These are phyloP conservation scores for Sarcophilus harrisii DNA, from an alignment of 2,797 vertebrate species.

Conservation along the genomic window DNA sequence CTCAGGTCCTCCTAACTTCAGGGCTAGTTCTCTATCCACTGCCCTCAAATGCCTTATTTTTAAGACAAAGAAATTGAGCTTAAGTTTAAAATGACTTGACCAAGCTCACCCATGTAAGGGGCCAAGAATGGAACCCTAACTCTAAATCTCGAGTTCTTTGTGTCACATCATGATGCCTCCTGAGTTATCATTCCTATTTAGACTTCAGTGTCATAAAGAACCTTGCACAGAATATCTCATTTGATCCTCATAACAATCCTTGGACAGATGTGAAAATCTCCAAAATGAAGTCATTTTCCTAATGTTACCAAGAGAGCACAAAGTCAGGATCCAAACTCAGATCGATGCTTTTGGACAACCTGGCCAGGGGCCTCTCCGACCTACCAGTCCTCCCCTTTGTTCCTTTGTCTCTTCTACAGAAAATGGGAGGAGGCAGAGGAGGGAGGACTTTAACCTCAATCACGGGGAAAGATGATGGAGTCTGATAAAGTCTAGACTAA, in stretches of 20 bases:
- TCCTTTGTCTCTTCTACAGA: neutral
- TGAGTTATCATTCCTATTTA: neutral
- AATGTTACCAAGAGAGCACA: neutral
- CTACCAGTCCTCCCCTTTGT: neutral
- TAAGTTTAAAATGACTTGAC: neutral
- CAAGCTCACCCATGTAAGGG: neutral
- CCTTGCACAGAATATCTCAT: neutral
- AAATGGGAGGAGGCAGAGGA: neutral
- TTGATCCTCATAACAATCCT: neutral
- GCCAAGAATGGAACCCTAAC: neutral
- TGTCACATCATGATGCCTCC: neutral
- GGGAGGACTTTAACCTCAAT: neutral
- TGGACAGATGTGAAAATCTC: neutral
- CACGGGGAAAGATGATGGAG: constrained; percentile 16
- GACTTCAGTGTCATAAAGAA: neutral
- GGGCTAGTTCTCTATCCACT: no score
- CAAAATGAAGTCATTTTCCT: neutral
- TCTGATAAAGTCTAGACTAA: constrained; percentile 26
- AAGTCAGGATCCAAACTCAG: neutral
- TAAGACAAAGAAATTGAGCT: neutral
- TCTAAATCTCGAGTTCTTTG: neutral
- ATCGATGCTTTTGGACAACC: neutral
- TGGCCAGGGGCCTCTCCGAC: neutral
- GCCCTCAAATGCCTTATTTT: neutral
- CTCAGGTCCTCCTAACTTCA: no score